Evolutionary conservation across 2,797 vertebrate genomes (phyloP), one percentile per base, ranked within the genome.

Genomic region (Pogonophryne albipinna): DNA sequence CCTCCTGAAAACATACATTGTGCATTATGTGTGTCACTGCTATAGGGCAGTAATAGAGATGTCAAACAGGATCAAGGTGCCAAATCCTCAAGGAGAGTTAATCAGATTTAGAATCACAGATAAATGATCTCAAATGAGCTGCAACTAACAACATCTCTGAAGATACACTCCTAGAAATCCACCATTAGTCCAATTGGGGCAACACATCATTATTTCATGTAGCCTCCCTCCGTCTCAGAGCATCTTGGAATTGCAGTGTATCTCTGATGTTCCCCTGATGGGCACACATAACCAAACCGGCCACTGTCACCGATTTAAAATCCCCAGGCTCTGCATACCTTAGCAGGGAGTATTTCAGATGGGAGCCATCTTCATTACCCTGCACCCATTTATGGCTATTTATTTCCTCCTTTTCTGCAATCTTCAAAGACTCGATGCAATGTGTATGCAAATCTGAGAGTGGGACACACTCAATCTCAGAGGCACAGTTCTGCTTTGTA

Each of bases 361-460:
- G 73, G 79, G 78, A 81, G 69, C 67, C 80, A 91, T 85, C 76
- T 91, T 91, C 86, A 85, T 90, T 84, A 80, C 78, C 85, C 64
- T 85, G 63, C 89, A 91, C 83, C 74, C 73, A 84, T 92, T 90
- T 89, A 78, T 84, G 71, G 82, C 84, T 90, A 82, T 91, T 92
- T 90, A 92, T 90, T 90, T 77, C 69, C 55, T 89, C 68, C 76
- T 82, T 91, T 89, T 76, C 79, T 80, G 74, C 86, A 78, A 78
- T 86, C 89, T 89, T 89, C 83, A 90, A 90, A 92, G 87, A 68
- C 38, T 38, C 59, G 53, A 80, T 80, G 88, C 88, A 86, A 91
- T 91, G 91, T 76, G 81, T 92, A 93, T 93, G 92, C 90, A 94
- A 93, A 94, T 94, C 74, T 85, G 67, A 74, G 76, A 71, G 71